These are phyloP conservation scores for Clarias fuscus DNA, from an alignment of 2,797 vertebrate genomes.

Conservation along the genomic window DNA sequence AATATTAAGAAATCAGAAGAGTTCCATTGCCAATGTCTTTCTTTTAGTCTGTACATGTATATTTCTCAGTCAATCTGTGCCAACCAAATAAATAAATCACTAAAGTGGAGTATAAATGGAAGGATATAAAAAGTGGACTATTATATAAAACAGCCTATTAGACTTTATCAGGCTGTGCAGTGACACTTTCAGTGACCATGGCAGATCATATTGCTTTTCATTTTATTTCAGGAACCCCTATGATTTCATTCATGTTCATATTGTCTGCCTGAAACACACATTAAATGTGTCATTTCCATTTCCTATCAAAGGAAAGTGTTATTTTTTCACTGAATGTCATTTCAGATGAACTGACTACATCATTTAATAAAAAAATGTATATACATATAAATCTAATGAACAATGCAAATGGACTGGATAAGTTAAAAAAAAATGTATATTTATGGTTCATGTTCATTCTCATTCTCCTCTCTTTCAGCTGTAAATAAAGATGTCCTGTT, in stretches of 20 bases:
- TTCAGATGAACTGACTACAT: background rate
- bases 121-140: background rate
- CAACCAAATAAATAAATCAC: background rate
- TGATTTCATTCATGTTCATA: too few species aligned
- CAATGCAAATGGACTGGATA: background rate
- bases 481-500: background rate
- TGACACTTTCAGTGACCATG: background rate
- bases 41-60: background rate
- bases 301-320: constrained; percentile 1
- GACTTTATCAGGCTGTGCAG: background rate
- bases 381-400: background rate
- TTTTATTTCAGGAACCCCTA: background rate
- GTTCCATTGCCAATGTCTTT: too few species aligned
- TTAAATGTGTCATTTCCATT: background rate
- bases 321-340: background rate
- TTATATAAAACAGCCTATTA: background rate
- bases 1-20: background rate
- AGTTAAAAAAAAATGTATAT: background rate
- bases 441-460: background rate
- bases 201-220: background rate
- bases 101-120: background rate
- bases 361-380: background rate
- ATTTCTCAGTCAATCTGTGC: background rate
- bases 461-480: background rate
- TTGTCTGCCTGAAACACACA: too few species aligned